Evolutionary conservation across 1,140 invertebrate genomes (phyloP).

Genomic region (Nixonia krombeini): DNA sequence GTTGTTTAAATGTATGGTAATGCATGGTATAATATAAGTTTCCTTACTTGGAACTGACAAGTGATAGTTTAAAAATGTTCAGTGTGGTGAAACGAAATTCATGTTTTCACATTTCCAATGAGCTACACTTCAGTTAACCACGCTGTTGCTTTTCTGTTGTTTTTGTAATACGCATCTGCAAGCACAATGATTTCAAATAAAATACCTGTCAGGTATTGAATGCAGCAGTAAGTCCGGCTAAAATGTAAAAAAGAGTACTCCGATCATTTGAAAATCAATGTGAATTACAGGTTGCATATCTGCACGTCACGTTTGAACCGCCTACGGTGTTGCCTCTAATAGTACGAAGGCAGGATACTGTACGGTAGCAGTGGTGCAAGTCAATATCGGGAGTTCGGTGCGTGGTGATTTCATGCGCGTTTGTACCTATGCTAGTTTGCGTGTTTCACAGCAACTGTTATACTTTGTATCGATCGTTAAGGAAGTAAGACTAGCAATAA

Average conservation of each 20-base stretch:
- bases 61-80: too few relatives aligned
- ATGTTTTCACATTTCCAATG: too few relatives aligned
- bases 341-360: conserved; percentile 1
- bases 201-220: not conserved
- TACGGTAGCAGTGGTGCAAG: conserved; percentile 12
- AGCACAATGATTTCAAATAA: too few relatives aligned
- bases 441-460: conserved; percentile 29
- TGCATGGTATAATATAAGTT: too few relatives aligned
- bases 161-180: too few relatives aligned
- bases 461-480: conserved; percentile 31
- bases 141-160: too few relatives aligned
- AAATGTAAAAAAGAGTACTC: not conserved
- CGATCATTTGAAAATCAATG: conserved; percentile 8
- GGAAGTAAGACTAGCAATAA: conserved; percentile 16
- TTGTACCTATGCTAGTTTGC: conserved; percentile 4
- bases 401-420: too few relatives aligned
- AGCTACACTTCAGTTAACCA: too few relatives aligned
- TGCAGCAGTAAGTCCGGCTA: not conserved
- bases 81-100: too few relatives aligned
- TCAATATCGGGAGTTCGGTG: conserved; percentile 8
- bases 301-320: not conserved
- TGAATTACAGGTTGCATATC: conserved; percentile 3
- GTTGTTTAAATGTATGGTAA: too few relatives aligned
- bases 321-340: conserved; percentile 4
- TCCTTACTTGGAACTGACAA: too few relatives aligned